These are phyloP conservation scores for Pogonomyrmex barbatus DNA, from an alignment of 1,140 invertebrate species.

Conservation along the genomic window DNA sequence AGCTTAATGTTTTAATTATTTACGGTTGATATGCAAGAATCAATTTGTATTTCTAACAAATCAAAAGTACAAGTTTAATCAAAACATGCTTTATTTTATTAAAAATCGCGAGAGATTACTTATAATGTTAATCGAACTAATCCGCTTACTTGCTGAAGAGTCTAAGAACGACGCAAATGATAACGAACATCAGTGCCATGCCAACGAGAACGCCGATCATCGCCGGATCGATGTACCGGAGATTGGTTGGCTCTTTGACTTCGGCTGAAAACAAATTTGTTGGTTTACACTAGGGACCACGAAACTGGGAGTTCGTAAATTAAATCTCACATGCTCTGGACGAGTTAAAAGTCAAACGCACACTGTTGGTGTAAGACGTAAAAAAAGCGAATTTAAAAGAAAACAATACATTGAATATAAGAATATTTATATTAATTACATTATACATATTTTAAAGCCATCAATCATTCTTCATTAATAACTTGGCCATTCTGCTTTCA, in stretches of 20 bases:
- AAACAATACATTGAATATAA: not conserved
- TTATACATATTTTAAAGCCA: not conserved
- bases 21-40: not conserved
- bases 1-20: conserved; percentile 4
- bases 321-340: not conserved
- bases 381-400: not conserved
- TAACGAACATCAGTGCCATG: conserved; percentile 97
- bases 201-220: conserved; percentile 96
- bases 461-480: not conserved
- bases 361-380: not conserved
- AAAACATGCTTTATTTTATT: no score
- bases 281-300: conserved; percentile 4
- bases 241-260: conserved; percentile 84
- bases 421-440: not conserved
- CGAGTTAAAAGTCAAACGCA: conserved; percentile 10
- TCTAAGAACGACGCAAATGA: conserved; percentile 96
- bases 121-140: conserved; percentile 26
- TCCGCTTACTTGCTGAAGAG: conserved; percentile 95
- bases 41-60: no score
- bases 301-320: conserved; percentile 2
- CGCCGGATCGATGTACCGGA: conserved; percentile 92
- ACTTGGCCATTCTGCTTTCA: not conserved
- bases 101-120: not conserved
- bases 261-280: conserved; percentile 80
- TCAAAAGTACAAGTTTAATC: not conserved